A percentile compares a stretch with the other conserved stretches of the same genome.
These are phyloP conservation scores for Craterocephalus amniculus DNA, from an alignment of 2,797 vertebrate species.

Conservation along the genomic window DNA sequence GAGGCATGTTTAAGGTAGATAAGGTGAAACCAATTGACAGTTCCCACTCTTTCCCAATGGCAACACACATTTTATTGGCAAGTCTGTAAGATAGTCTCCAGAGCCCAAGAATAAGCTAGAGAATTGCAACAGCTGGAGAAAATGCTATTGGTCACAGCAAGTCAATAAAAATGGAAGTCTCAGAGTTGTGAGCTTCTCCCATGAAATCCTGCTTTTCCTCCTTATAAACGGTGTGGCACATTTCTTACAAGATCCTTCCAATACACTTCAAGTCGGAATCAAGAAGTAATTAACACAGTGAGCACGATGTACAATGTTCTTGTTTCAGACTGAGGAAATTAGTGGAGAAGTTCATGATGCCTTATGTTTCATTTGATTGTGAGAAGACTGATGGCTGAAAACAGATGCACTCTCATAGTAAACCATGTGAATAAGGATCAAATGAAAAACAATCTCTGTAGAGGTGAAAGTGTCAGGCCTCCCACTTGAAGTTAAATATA, in stretches of 20 bases:
- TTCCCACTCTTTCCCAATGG: conserved; percentile 71
- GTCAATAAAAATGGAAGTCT: conserved; percentile 74
- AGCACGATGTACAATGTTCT: conserved; percentile 9
- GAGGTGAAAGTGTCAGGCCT: conserved; percentile 16
- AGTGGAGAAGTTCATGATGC: conserved; percentile 22
- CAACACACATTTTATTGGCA: conserved; percentile 80
- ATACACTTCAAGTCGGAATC: conserved; percentile 47
- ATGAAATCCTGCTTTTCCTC: conserved; percentile 68
- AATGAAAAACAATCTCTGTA: neutral
- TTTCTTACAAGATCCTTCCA: conserved; percentile 65
- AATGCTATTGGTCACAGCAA: conserved; percentile 80
- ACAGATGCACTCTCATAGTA: neutral
- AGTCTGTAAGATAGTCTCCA: conserved; percentile 72
- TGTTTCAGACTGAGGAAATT: conserved; percentile 8
- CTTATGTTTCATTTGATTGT: neutral
- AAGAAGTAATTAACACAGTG: conserved; percentile 69
- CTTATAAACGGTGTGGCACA: conserved; percentile 57
- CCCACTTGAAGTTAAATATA: conserved; percentile 21
- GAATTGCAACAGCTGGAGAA: conserved; percentile 78
- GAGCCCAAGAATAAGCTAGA: conserved; percentile 70
- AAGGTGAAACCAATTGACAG: conserved; percentile 80
- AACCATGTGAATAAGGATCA: neutral
- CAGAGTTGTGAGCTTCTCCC: conserved; percentile 61
- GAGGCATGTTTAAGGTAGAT: conserved; percentile 83
- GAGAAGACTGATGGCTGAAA: conserved; percentile 2